phyloP scores from a whole-genome alignment of 2,888 invertebrate species.

The Macrophya alboannulata region DNA sequence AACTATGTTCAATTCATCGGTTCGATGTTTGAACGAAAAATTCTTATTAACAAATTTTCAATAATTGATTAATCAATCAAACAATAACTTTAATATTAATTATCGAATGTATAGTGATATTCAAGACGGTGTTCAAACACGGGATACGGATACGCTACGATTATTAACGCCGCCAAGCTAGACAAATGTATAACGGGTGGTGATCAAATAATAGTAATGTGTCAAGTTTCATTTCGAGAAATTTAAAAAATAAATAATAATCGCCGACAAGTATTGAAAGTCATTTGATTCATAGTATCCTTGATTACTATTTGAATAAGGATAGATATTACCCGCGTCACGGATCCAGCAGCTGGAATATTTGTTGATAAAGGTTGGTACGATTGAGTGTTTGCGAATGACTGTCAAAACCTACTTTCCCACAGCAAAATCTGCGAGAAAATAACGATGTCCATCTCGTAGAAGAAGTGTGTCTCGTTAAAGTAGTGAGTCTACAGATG shows the following conservation, averaged over 20 bases:
- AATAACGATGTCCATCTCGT: slow-evolving; percentile 58
- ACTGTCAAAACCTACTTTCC: slow-evolving; percentile 77
- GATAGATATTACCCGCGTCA: background rate
- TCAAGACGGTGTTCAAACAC: slow-evolving; percentile 34
- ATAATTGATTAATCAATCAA: slow-evolving; percentile 9
- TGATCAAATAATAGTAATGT: background rate
- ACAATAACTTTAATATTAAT: background rate
- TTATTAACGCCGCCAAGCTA: slow-evolving; percentile 35
- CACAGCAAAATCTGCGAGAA: slow-evolving; percentile 56
- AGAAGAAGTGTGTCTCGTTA: slow-evolving; percentile 56
- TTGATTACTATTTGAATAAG: background rate
- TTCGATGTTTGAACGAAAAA: background rate
- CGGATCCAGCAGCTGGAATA: slow-evolving; percentile 10
- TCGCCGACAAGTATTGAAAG: background rate
- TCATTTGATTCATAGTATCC: background rate
- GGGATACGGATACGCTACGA: slow-evolving; percentile 46
- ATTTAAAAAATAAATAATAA: background rate
- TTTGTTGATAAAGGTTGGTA: slow-evolving; percentile 65
- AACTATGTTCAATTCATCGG: background rate
- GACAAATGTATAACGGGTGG: slow-evolving; percentile 37
- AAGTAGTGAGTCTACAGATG: slow-evolving; percentile 57
- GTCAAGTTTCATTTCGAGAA: background rate
- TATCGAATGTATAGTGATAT: background rate
- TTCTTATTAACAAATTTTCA: background rate
- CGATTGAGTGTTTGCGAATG: slow-evolving; percentile 74